Percentiles rank a stretch among this genome's conserved stretches.
phyloP scores from a whole-genome alignment of 2,797 vertebrate species.

The Etheostoma perlongum region DNA sequence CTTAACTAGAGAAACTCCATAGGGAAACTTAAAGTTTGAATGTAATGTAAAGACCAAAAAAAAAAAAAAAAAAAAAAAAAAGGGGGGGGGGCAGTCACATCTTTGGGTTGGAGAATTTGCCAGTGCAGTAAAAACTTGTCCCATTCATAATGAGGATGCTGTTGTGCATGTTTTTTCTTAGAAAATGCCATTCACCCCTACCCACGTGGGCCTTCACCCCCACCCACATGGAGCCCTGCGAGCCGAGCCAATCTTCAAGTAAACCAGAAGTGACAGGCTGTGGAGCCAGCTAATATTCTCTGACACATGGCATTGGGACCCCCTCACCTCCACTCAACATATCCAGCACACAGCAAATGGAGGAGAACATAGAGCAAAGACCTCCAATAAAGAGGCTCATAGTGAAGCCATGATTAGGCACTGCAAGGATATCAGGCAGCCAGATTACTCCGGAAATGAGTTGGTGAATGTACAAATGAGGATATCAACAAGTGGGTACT shows the following conservation, averaged over 20 bases:
- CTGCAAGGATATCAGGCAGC: constrained; percentile 49
- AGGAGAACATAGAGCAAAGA: constrained; percentile 63
- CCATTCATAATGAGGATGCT: constrained; percentile 71
- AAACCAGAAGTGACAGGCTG: constrained; percentile 83
- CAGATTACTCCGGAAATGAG: constrained; percentile 76
- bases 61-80: background rate
- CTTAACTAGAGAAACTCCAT: background rate
- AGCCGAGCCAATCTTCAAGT: constrained; percentile 65
- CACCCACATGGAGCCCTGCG: constrained; percentile 17
- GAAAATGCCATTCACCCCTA: constrained; percentile 66
- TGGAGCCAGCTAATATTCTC: constrained; percentile 77
- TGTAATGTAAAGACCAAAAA: background rate
- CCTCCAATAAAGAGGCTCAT: constrained; percentile 56
- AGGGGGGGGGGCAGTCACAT: background rate
- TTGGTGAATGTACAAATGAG: constrained; percentile 65
- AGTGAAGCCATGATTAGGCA: constrained; percentile 59
- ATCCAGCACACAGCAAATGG: constrained; percentile 66
- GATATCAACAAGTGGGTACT: constrained; percentile 68
- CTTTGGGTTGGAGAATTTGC: constrained; percentile 32
- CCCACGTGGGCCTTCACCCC: constrained; percentile 38
- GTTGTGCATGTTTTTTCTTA: constrained; percentile 72
- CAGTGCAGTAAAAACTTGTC: constrained; percentile 44
- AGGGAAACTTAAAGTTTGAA: background rate
- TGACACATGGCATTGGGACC: constrained; percentile 79
- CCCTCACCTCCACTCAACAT: constrained; percentile 80